Evolutionary conservation across 2,797 vertebrate species (phyloP).

Genomic region (Chaetophractus vellerosus): DNA sequence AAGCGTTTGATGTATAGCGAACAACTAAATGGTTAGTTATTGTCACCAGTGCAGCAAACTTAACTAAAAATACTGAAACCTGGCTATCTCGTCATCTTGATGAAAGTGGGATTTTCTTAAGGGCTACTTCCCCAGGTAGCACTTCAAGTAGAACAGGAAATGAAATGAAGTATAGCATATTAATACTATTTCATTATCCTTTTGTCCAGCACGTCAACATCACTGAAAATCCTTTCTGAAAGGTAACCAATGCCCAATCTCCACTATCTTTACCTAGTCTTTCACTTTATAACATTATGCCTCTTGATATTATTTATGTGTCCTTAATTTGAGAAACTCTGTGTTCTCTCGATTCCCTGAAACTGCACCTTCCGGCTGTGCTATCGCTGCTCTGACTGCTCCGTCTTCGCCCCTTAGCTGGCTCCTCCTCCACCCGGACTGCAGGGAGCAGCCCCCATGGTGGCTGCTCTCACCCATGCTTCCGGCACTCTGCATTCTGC

Average conservation of each 20-base stretch:
- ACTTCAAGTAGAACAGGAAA: background rate
- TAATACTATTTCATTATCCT: background rate
- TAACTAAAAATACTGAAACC: background rate
- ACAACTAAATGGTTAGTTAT: background rate
- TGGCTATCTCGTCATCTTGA: background rate
- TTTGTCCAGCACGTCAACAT: background rate
- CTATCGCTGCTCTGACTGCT: background rate
- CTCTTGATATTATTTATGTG: background rate
- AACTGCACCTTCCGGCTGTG: background rate
- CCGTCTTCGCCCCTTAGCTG: background rate
- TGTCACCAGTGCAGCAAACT: background rate
- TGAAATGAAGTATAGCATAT: background rate
- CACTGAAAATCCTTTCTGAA: background rate
- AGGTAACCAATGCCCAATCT: background rate
- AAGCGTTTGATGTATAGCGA: background rate
- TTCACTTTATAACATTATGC: background rate
- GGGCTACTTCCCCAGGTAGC: background rate
- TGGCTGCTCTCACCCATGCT: background rate
- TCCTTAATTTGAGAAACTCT: conserved; percentile 34
- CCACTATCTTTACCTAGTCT: background rate
- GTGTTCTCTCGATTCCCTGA: conserved; percentile 8
- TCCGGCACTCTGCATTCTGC: background rate
- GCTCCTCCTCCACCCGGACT: background rate
- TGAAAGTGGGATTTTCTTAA: background rate
- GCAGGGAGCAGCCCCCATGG: background rate